Conservation (phyloP, 2,888 invertebrate species). For the Pristionchus maxplancki region DNA sequence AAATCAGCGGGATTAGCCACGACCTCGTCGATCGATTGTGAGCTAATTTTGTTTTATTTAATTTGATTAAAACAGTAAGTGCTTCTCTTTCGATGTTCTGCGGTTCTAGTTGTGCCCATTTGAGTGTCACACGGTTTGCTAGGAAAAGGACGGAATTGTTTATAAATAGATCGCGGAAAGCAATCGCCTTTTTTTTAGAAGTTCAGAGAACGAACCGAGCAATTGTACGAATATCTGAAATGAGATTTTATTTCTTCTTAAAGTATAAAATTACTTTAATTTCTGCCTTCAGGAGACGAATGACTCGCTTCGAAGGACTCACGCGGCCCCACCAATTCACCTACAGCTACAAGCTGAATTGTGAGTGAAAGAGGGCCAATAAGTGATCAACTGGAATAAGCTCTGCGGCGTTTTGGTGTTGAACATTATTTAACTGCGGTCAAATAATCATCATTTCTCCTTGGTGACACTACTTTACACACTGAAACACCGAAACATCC, state of each 20-base stretch:
- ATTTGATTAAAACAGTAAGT: neutral
- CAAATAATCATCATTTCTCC: no score
- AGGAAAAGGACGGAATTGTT: neutral
- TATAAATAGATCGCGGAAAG: neutral
- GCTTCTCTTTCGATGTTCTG: no score
- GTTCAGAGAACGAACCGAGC: no score
- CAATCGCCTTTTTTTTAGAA: neutral
- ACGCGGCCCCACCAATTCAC: slow-evolving; percentile 20
- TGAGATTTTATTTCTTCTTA: neutral
- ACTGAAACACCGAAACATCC: no score
- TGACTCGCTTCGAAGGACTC: neutral
- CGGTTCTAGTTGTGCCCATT: no score
- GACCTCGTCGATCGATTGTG: slow-evolving; percentile 30
- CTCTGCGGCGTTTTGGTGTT: no score
- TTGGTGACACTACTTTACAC: no score
- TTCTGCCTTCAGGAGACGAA: neutral
- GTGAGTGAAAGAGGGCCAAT: neutral
- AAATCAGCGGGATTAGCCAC: neutral
- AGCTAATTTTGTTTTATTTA: neutral
- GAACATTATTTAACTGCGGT: no score
- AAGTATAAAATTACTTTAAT: neutral
- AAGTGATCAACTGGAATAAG: no score
- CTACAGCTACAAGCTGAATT: slow-evolving; percentile 27
- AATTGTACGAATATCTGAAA: no score
- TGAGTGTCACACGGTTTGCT: no score